Base-by-base conservation (phyloP, 1,140 invertebrate species). In the Paracyclopina nana region DNA sequence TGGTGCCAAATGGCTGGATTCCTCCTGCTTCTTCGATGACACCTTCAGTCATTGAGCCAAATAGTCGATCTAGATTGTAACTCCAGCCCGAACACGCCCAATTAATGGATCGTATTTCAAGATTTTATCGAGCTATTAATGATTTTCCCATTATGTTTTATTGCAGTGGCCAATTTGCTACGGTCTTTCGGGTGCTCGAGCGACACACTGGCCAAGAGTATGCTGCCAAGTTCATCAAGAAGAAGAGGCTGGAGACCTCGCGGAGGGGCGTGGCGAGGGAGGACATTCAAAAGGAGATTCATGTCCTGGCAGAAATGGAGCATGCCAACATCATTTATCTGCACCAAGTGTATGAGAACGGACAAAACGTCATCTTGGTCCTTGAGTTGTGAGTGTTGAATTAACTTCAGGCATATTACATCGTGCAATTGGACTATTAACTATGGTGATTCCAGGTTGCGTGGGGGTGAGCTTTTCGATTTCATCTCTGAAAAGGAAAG, bases 381-480 rank as follows among this genome's bases (percentile, higher is more conserved):
- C 61, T 73, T 45, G 72, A 74, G 60, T 61, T 73, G 72, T 73
- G 61, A 66, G 65, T 62, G 30, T 22, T 11, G 30, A 11, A 50
- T 50, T 12, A 50, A 22, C n/a, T 18, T 44, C 24, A 18, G n/a
- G 9, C 34, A 38, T 5, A 38, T 14, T 31, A 31, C 8, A 31
- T 9, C 29, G 14, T 31, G 34, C n/a, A 2, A 2, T n/a, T n/a
- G 3, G 20, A 38, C 20, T 2, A 38, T 4, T 38, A 38, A 38
- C 34, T 9, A 38, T 20, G 34, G 29, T 31, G 4, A 54, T 60
- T 60, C 27, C 57, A 73, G 71, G 44, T 68, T 73, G 4, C 61
- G 65, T 49, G 72, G 70, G 9, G 72, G 72, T 5, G 72, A 74
- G 56, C 58, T 74, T 27, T 74, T 74, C 59, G 68, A 72, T 51